Conservation (phyloP, 1,140 invertebrate species). For the Mylabris phalerata region DNA sequence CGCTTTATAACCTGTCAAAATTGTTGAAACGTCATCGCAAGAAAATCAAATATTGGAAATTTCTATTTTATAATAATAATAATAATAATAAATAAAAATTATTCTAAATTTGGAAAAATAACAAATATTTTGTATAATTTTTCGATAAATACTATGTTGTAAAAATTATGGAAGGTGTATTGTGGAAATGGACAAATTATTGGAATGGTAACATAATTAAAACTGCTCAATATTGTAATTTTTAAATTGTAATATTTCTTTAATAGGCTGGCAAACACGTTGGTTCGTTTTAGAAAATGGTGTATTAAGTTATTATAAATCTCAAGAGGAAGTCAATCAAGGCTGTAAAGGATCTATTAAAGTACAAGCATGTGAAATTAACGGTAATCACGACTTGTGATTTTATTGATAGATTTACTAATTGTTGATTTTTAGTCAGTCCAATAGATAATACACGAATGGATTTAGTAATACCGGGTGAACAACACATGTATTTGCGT, state of each 20-base stretch:
- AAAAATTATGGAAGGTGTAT: slow-evolving; percentile 59
- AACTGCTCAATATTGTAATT: no score
- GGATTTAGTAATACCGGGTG: slow-evolving; percentile 73
- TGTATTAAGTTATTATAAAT: slow-evolving; percentile 74
- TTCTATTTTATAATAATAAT: neutral
- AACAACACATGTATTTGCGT: slow-evolving; percentile 73
- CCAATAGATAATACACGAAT: slow-evolving; percentile 62
- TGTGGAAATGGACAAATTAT: slow-evolving; percentile 81
- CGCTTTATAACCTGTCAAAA: slow-evolving; percentile 1
- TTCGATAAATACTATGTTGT: slow-evolving; percentile 1
- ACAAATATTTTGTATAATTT: no score
- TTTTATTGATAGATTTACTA: neutral
- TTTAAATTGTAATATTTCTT: no score
- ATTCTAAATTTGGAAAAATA: neutral
- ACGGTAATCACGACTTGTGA: slow-evolving; percentile 46
- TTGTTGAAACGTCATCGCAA: neutral
- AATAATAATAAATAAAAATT: neutral
- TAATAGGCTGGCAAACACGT: slow-evolving; percentile 73
- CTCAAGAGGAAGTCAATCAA: slow-evolving; percentile 73
- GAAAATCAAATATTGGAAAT: slow-evolving; percentile 4
- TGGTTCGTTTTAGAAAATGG: slow-evolving; percentile 80
- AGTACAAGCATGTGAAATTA: slow-evolving; percentile 75
- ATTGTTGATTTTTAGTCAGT: slow-evolving; percentile 52
- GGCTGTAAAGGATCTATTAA: slow-evolving; percentile 80
- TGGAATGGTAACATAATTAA: slow-evolving; percentile 56